Conservation (phyloP, 2,113 vertebrate species). For the Mustela lutreola region DNA sequence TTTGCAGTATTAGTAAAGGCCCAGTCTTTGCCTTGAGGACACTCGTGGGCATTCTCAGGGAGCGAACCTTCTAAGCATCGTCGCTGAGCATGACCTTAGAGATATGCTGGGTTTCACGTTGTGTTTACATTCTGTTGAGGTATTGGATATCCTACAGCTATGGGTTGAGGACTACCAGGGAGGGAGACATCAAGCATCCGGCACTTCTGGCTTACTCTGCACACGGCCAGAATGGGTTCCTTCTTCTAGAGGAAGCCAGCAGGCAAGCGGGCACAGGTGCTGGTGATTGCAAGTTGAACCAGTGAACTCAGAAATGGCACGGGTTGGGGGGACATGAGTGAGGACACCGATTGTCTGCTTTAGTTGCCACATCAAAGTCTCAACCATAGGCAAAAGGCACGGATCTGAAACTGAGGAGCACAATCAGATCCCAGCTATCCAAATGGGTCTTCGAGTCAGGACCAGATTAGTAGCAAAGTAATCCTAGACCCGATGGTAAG, state of each 20-base stretch:
- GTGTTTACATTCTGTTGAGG: not conserved
- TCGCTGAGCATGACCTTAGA: not conserved
- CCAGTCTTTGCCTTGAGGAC: not conserved
- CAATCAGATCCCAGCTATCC: not conserved
- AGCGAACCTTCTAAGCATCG: not conserved
- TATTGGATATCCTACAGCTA: not conserved
- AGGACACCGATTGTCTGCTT: accelerated
- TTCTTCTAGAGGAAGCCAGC: not conserved
- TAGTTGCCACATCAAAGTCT: not conserved
- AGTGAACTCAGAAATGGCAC: not conserved
- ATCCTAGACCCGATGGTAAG: not conserved
- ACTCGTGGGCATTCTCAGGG: not conserved
- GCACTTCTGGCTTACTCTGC: not conserved
- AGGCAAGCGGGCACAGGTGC: not conserved
- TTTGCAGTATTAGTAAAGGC: not conserved
- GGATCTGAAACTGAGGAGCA: not conserved
- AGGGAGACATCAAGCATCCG: not conserved
- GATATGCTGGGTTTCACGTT: not conserved
- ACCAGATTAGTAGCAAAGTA: not conserved
- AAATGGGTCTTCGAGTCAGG: not conserved
- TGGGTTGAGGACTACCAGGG: not conserved
- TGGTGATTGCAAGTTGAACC: not conserved
- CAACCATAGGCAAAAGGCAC: not conserved
- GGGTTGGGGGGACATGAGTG: not conserved
- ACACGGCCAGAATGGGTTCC: not conserved